Evolutionary conservation across 1,140 invertebrate species (phyloP), one percentile per base, ranked within the genome.

Genomic region (Bombus fervidus): DNA sequence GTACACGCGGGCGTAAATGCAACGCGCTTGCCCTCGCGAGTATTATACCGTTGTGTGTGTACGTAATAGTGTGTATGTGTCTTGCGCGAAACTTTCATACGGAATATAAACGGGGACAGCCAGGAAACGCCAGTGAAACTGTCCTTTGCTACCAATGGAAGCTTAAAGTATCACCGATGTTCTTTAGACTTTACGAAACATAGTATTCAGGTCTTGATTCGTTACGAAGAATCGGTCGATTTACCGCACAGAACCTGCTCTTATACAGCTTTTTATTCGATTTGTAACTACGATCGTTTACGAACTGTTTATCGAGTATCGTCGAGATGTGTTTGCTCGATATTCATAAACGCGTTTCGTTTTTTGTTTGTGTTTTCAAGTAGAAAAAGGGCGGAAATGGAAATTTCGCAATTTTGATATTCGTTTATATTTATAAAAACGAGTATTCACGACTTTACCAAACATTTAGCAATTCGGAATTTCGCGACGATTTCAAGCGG

Each of bases 81-180:
- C 28, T 66, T 57, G 53, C 28, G 47, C 39, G 43, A 1, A 69
- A 28, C 31, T 74, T 47, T 68, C 39, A 53, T 31, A 9, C 10
- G 81, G 15, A 12, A 86, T 71, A 83, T 87, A 84, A 79, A 85
- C 81, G 43, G 59, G 18, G 28, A 69, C 25, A 39, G 31, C 22
- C 2, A 75, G 69, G 37, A 41, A 39, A 68, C 28, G 31, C n/a
- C 13, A 22, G 57, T 3, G n/a, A 47, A 41, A 66, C 57, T 64
- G 41, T 74, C 31, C 72, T 39, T 62, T 41, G 1, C 39, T 31
- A 66, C 28, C 31, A 39, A n/a, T 28, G 12, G 22, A 12, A 39
- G 69, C 22, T 31, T 82, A 57, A 74, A 43, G 53, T n/a, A 43
- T 75, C n/a, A 62, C 39, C 59, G 41, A 71, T 28, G 57, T 25